Base-by-base conservation (phyloP, 2,797 vertebrate species). In the Denticeps clupeoides region DNA sequence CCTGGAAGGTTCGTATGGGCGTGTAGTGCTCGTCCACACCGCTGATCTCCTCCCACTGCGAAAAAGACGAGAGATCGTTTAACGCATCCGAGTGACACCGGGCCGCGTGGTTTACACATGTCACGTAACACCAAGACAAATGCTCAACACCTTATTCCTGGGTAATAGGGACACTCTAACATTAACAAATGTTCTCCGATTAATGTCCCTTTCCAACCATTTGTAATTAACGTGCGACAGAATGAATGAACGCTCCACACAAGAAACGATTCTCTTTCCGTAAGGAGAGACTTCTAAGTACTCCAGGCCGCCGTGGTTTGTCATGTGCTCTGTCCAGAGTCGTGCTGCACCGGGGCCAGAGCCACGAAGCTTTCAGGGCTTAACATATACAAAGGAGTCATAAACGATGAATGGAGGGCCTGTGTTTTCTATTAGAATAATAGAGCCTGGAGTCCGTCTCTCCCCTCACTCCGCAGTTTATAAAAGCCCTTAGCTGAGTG, bases 11-110 rank as follows among this genome's bases (percentile, higher is more conserved):
- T 70, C 93, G 82, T 75, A 98, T 98, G 0, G 93, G 94, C 37
- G 92, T 95, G 70, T 97, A 96, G 65, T 95, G 89, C 60, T 98
- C 93, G 57, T 97, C 93, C 53, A 97, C 92, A 27, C 92, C 93
- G 32, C 92, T 97, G 65, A 98, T 97, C 76, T 97, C 94, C 81
- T 97, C 94, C 94, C 94, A 98, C 94, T 97, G 71, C 51, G 64
- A 71, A 51, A n/a, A n/a, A n/a, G n/a, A n/a, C n/a, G n/a, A n/a
- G n/a, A 38, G 35, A 6, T 1, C 11, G 2, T 18, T 38, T 9
- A 38, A 21, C 38, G 18, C 16, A 38, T 35, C 38, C 21, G 35
- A 10, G 35, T 5, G 3, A 19, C 4, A 10, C n/a, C n/a, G n/a
- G n/a, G n/a, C n/a, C n/a, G n/a, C n/a, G n/a, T n/a, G n/a, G n/a